Percentiles rank a stretch among this genome's conserved stretches.
Evolutionary conservation across 2,113 vertebrate genomes (phyloP).

Genomic region (Dinomys branickii): DNA sequence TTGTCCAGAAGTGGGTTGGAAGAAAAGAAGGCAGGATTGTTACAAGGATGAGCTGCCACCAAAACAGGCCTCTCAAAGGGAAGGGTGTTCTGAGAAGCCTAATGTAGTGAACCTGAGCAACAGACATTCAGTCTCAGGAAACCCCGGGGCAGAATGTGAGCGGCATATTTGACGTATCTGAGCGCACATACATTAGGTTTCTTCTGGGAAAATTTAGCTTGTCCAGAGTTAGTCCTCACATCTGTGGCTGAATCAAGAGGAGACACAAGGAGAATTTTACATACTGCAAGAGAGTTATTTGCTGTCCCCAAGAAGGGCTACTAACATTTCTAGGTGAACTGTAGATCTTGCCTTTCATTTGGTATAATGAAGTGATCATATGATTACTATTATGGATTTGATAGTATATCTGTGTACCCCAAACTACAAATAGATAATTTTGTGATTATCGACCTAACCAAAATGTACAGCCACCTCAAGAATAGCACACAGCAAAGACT

Average conservation of each 20-base stretch:
- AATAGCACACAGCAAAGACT: background rate
- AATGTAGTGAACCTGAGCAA: background rate
- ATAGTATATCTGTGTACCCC: background rate
- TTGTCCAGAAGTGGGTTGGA: background rate
- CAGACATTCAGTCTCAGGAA: background rate
- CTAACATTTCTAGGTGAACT: background rate
- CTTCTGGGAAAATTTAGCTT: background rate
- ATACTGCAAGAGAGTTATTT: background rate
- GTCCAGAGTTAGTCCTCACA: background rate
- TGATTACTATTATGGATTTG: background rate
- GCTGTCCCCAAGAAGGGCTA: background rate
- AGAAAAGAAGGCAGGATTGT: background rate
- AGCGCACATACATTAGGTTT: background rate
- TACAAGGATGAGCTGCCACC: background rate
- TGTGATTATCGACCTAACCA: background rate
- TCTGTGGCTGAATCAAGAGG: background rate
- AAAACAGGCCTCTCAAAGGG: background rate
- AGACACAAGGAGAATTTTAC: background rate
- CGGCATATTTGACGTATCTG: rapidly evolving
- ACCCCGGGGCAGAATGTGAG: background rate
- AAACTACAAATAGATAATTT: background rate
- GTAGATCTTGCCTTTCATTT: background rate
- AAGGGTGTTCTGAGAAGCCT: background rate
- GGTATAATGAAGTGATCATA: background rate
- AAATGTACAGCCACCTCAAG: background rate